These are phyloP conservation scores for Trissolcus brochymenae DNA, from an alignment of 2,888 invertebrate species.

Conservation along the genomic window DNA sequence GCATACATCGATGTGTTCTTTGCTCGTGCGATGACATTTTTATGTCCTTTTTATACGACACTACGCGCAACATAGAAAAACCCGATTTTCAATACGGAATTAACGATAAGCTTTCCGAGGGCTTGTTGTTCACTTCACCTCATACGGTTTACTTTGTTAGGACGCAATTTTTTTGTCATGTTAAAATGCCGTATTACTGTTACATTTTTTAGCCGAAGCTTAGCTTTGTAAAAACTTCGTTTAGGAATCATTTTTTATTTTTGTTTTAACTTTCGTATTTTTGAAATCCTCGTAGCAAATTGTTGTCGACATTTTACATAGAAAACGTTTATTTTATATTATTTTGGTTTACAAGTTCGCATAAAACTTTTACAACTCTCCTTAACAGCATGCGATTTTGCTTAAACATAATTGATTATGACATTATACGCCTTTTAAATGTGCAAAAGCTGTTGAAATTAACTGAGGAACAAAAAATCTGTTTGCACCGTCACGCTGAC, in stretches of 20 bases:
- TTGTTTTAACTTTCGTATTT: background rate
- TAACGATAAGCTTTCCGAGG: conserved; percentile 50
- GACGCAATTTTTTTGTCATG: conserved; percentile 26
- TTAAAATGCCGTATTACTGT: conserved; percentile 39
- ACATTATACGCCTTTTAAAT: too few species aligned
- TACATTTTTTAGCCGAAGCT: conserved; percentile 29
- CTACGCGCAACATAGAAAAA: conserved; percentile 37
- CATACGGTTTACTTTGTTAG: conserved; percentile 37
- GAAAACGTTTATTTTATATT: too few species aligned
- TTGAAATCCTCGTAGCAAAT: too few species aligned
- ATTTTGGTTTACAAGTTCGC: too few species aligned
- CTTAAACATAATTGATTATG: too few species aligned
- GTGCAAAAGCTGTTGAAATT: too few species aligned
- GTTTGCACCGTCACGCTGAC: background rate
- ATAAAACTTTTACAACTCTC: too few species aligned
- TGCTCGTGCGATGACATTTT: conserved; percentile 50
- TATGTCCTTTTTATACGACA: conserved; percentile 51
- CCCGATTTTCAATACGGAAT: conserved; percentile 55
- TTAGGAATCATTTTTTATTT: background rate
- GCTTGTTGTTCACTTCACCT: conserved; percentile 41
- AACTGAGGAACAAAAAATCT: background rate
- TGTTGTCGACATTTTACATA: too few species aligned
- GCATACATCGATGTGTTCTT: conserved; percentile 46
- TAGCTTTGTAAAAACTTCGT: conserved; percentile 5
- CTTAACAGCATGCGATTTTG: too few species aligned